Evolutionary conservation across 2,113 vertebrate genomes (phyloP), one percentile per base, ranked within the genome.

Genomic region (Platichthys stellatus): DNA sequence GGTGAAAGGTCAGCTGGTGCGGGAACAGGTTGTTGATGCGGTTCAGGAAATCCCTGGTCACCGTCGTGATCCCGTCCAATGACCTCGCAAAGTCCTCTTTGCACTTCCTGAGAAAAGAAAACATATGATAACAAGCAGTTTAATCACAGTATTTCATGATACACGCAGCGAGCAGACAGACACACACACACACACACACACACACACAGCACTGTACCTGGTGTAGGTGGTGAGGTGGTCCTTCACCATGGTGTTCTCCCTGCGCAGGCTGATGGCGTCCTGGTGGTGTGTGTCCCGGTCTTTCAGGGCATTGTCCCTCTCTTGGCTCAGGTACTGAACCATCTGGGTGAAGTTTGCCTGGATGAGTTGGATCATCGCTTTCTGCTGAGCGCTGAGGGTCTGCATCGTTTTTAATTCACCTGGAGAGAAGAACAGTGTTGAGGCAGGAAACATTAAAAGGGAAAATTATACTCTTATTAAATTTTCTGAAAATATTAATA

Each of bases 51-150:
- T 74, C 66, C 3, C 47, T 77, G 10, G 93, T 95, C 74, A 95
- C 94, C 0, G 20, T 57, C 51, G 90, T 77, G 86, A 95, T 94
- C 7, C 94, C 94, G 8, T 90, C 72, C 81, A 95, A 75, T 49
- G 94, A 90, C 0, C 82, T 28, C n/a, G 83, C 73, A 66, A 94
- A 95, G 71, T 94, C 93, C 49, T 94, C 91, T 69, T 94, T 94
- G 81, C 94, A 95, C 74, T 94, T 94, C 71, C 88, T 93, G 70
- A 11, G 26, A 64, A 74, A 31, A 3, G 47, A 43, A 31, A 31
- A 6, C 31, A 1, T 28, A 24, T 28, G 15, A 20, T 7, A 2
- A 0, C 13, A 23, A 28, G 9, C 28, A 24, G 24, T 1, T 2
- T 51, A 0, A 63, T 1, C 18, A 1, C 0, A 51, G 47, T 7